These are phyloP conservation scores for Guaruba guarouba DNA, from an alignment of 2,113 vertebrate genomes.

Conservation along the genomic window DNA sequence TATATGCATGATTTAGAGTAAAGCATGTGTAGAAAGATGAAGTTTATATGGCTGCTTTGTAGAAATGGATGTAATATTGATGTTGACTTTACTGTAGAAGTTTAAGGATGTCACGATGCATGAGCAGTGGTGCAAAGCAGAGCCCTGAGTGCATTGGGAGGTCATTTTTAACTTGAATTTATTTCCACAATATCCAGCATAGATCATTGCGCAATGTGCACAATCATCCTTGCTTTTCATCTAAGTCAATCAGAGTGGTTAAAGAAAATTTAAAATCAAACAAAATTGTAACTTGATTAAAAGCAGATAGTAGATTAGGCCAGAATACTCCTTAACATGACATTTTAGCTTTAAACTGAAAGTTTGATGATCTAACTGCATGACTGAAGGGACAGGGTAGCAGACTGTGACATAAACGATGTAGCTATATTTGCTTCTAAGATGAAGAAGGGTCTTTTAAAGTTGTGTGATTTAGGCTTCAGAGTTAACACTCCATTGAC, in stretches of 20 bases:
- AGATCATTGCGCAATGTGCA: slow-evolving; percentile 30
- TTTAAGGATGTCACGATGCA: slow-evolving; percentile 57
- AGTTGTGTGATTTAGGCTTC: slow-evolving; percentile 21
- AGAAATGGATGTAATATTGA: slow-evolving; percentile 63
- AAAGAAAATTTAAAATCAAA: slow-evolving; percentile 57
- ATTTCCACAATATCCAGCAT: slow-evolving; percentile 47
- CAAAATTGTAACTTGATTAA: slow-evolving; percentile 58
- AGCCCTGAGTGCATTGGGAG: slow-evolving; percentile 55
- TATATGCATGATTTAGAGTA: slow-evolving; percentile 60
- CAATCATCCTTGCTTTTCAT: slow-evolving; percentile 56
- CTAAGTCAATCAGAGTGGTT: slow-evolving; percentile 24
- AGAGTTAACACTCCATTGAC: slow-evolving; percentile 32
- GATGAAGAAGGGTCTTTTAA: slow-evolving; percentile 6
- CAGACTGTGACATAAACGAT: slow-evolving; percentile 40
- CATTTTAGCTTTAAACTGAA: slow-evolving; percentile 26
- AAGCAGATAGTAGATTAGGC: slow-evolving; percentile 50
- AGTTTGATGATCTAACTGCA: slow-evolving; percentile 34
- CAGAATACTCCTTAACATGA: slow-evolving; percentile 32
- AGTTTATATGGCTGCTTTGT: slow-evolving; percentile 57
- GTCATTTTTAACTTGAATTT: slow-evolving; percentile 65
- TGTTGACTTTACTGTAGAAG: slow-evolving; percentile 62
- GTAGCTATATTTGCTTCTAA: slow-evolving; percentile 22
- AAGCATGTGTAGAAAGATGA: slow-evolving; percentile 54
- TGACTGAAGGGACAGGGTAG: slow-evolving; percentile 36
- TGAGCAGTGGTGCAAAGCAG: slow-evolving; percentile 61